Base-by-base conservation (phyloP, 2,888 invertebrate genomes). In the Apodemia zela region DNA sequence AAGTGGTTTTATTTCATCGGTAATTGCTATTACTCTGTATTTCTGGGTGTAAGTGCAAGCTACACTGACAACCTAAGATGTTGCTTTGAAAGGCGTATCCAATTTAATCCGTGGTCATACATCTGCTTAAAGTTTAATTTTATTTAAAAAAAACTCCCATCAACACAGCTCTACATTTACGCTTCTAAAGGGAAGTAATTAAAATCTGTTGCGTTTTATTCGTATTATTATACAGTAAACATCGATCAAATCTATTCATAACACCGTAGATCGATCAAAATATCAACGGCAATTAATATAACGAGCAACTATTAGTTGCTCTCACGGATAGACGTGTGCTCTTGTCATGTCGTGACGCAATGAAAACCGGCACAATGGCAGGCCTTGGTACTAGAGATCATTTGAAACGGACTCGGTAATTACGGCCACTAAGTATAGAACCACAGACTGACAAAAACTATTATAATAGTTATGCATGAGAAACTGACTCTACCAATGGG, bases 351-450 rank as follows among this genome's bases (percentile, higher is more conserved):
- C 74, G 79, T 83, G 81, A 81, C 78, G 79, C 78, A 81, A 84
- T 75, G 51, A 71, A 74, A 76, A 75, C 75, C 69, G 68, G 71
- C 75, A 84, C 80, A 84, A 85, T 80, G 67, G 76, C 69, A 76
- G 77, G 77, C 82, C 81, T 86, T 80, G 80, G 73, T 78, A 77
- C 75, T 73, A 76, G 77, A 75, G 76, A 76, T 76, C 76, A 77
- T 74, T 73, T 71, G 72, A 71, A 76, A 74, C 71, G 72, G 72
- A 75, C 76, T 75, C 73, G 75, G 78, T 80, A 80, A 81, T 82
- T 82, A 82, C 78, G 68, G 65, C 73, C 69, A 77, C 74, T 70
- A 73, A 74, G 72, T 75, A 75, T 68, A 74, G 69, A 72, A 72
- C 73, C 77, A 78, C 74, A 71, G 75, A 76, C 74, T 71, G 75